A percentile compares a stretch with the other conserved stretches of the same genome.
phyloP scores from a whole-genome alignment of 2,113 vertebrate species.

The Lontra canadensis region DNA sequence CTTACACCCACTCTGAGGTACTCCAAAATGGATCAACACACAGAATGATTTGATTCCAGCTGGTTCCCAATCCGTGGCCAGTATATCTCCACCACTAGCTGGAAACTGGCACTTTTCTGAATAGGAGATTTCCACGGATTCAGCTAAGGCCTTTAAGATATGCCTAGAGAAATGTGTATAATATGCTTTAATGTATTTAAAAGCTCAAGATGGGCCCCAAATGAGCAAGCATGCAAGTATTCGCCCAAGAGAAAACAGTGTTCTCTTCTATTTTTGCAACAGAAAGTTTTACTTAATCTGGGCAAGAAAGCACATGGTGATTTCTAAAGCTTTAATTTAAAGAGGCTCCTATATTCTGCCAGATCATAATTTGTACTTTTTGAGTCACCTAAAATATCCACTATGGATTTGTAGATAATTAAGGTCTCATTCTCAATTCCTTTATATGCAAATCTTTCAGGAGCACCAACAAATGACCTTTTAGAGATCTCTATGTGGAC shows the following conservation, averaged over 20 bases:
- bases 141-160: not conserved
- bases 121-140: not conserved
- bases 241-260: not conserved
- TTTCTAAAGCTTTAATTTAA: not conserved
- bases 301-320: not conserved
- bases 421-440: not conserved
- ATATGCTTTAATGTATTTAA: not conserved
- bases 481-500: not conserved
- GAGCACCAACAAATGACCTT: not conserved
- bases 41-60: not conserved
- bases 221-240: not conserved
- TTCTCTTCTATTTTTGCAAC: not conserved
- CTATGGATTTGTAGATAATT: not conserved
- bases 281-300: not conserved
- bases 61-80: not conserved
- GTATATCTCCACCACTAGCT: accelerated
- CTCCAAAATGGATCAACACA: not conserved
- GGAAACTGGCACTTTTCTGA: not conserved
- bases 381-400: not conserved
- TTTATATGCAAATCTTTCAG: conserved; percentile 1
- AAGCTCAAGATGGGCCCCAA: not conserved
- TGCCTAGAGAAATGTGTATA: not conserved
- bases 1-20: not conserved
- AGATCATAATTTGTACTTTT: not conserved
- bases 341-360: not conserved